phyloP scores from a whole-genome alignment of 2,888 invertebrate genomes.

The Lobophora halterata region DNA sequence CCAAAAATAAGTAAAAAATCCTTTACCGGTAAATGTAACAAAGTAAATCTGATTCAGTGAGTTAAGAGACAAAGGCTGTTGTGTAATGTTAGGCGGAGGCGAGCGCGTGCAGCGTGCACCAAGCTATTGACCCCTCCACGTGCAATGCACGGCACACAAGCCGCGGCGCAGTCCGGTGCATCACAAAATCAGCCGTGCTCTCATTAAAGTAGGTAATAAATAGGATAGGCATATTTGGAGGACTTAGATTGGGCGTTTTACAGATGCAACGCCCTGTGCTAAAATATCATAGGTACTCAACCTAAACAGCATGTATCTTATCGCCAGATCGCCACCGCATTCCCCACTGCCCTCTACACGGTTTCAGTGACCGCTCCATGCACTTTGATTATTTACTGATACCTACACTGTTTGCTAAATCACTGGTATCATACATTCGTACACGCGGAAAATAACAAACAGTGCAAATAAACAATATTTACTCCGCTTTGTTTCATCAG shows the following conservation, averaged over 20 bases:
- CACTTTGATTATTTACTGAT: slow-evolving; percentile 14
- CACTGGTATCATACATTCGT: slow-evolving; percentile 1
- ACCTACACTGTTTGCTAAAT: slow-evolving; percentile 11
- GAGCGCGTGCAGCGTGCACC: slow-evolving; percentile 47
- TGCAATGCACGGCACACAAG: slow-evolving; percentile 41
- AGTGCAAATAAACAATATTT: slow-evolving; percentile 8
- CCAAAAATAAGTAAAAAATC: too few relatives aligned
- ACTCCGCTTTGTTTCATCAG: slow-evolving; percentile 11
- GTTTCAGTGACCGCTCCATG: slow-evolving; percentile 8
- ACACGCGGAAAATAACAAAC: slow-evolving; percentile 7
- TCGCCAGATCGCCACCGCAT: slow-evolving; percentile 14
- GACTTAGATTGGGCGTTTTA: too few relatives aligned
- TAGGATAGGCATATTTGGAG: too few relatives aligned
- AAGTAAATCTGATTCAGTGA: slow-evolving; percentile 12
- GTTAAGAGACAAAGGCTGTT: slow-evolving; percentile 30
- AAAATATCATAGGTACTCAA: slow-evolving; percentile 24
- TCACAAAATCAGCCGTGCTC: slow-evolving; percentile 15
- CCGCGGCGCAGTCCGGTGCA: slow-evolving; percentile 2
- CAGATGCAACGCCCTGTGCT: slow-evolving; percentile 19
- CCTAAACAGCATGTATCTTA: slow-evolving; percentile 24
- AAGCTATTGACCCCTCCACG: slow-evolving; percentile 68
- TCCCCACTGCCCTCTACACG: slow-evolving; percentile 8
- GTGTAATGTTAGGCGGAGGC: slow-evolving; percentile 27
- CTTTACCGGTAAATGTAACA: slow-evolving; percentile 13
- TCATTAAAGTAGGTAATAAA: too few relatives aligned